A percentile compares a stretch with the other conserved stretches of the same genome.
phyloP scores from a whole-genome alignment of 2,888 invertebrate genomes.

The Notocelia uddmanniana region DNA sequence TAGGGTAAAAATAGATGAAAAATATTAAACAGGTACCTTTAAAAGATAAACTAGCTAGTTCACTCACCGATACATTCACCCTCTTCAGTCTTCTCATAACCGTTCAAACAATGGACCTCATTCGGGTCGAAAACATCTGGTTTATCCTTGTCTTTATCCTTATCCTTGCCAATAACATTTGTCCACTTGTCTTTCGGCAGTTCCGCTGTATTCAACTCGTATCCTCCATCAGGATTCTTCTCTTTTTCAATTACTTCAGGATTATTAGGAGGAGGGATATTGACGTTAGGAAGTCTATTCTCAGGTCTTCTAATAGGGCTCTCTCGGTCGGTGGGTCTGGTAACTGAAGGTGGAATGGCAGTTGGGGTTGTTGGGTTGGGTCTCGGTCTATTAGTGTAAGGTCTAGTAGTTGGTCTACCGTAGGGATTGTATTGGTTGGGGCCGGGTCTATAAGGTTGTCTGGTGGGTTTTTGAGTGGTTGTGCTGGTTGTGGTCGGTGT shows the following conservation, averaged over 20 bases:
- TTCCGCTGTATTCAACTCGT: constrained; percentile 59
- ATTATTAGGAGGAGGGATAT: constrained; percentile 53
- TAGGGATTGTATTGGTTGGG: constrained; percentile 35
- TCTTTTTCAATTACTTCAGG: constrained; percentile 57
- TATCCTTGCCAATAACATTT: constrained; percentile 58
- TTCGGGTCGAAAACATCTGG: constrained; percentile 65
- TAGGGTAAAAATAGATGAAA: too few relatives aligned
- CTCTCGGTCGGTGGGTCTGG: constrained; percentile 43
- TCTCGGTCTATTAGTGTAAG: constrained; percentile 47
- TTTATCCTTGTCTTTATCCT: not conserved
- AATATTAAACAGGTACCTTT: not conserved
- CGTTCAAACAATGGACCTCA: constrained; percentile 76
- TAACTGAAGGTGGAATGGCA: constrained; percentile 47
- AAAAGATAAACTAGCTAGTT: too few relatives aligned
- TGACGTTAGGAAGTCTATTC: constrained; percentile 48
- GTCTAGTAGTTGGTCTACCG: constrained; percentile 43
- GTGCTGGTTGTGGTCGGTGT: constrained; percentile 47
- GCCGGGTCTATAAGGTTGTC: constrained; percentile 53
- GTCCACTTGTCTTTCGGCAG: constrained; percentile 67
- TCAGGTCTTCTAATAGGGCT: constrained; percentile 48
- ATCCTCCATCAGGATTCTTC: constrained; percentile 58
- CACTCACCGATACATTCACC: constrained; percentile 86
- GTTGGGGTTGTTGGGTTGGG: constrained; percentile 47
- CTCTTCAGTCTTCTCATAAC: constrained; percentile 81
- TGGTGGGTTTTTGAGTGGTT: constrained; percentile 39